phyloP scores from a whole-genome alignment of 2,113 vertebrate genomes.

The Neodontobutis hainanensis region DNA sequence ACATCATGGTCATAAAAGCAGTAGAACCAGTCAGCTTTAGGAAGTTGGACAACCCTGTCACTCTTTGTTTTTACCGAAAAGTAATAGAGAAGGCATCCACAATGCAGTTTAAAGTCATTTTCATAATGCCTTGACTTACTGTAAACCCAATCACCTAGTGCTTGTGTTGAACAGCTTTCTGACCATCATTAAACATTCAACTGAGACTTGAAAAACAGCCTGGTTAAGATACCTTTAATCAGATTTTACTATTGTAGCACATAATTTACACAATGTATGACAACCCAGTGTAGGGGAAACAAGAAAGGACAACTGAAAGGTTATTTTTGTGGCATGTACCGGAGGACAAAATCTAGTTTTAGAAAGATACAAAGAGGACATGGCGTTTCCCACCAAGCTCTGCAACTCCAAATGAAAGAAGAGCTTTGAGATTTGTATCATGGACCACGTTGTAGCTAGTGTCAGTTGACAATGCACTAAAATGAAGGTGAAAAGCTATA shows the following conservation, averaged over 20 bases:
- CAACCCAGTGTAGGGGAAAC: slow-evolving; percentile 11
- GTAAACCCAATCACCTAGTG: accelerated
- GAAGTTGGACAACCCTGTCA: not conserved
- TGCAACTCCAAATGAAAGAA: no score
- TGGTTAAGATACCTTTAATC: not conserved
- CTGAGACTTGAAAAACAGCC: slow-evolving; percentile 25
- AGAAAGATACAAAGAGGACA: slow-evolving; percentile 3
- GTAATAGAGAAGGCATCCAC: no score
- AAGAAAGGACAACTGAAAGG: not conserved
- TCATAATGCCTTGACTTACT: no score
- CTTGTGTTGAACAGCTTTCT: slow-evolving; percentile 3
- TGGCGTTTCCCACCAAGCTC: not conserved
- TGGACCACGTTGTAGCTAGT: no score
- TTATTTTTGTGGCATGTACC: not conserved
- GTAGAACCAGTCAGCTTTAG: not conserved
- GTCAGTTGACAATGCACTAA: no score
- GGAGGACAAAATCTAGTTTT: not conserved
- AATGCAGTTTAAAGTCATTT: no score
- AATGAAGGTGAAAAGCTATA: not conserved
- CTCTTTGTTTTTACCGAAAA: not conserved
- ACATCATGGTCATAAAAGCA: not conserved
- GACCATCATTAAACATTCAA: slow-evolving; percentile 8
- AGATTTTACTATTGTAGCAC: not conserved
- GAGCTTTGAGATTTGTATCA: no score
- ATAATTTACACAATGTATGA: not conserved